These are phyloP conservation scores for Wasmannia auropunctata DNA, from an alignment of 1,140 invertebrate species.

Conservation along the genomic window DNA sequence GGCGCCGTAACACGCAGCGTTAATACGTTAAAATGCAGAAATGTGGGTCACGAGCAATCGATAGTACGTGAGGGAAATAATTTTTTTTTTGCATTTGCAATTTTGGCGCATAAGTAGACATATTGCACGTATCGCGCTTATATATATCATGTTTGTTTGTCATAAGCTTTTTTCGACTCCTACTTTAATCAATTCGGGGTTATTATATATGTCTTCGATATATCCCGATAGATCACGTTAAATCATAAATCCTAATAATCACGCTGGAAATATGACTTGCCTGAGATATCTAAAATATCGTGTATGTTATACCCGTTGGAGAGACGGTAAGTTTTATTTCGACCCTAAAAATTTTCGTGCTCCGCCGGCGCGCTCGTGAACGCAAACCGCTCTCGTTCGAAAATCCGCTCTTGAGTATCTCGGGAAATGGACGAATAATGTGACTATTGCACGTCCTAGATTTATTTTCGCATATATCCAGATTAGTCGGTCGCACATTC, in stretches of 20 bases:
- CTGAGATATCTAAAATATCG: not conserved
- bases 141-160: not conserved
- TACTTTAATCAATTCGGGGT: not conserved
- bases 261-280: not conserved
- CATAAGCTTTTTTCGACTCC: not conserved
- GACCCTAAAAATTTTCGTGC: not conserved
- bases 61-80: conserved; percentile 40
- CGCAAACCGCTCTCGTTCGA: conserved; percentile 6
- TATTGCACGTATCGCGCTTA: not conserved
- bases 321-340: not conserved
- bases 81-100: conserved; percentile 33
- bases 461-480: conserved; percentile 65
- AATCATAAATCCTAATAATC: not conserved
- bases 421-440: conserved; percentile 44
- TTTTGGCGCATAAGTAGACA: not conserved
- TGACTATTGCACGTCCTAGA: conserved; percentile 62
- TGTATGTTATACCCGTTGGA: not conserved
- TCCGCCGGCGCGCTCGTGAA: not conserved
- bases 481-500: conserved; percentile 57
- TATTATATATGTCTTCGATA: not conserved
- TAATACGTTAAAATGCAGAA: conserved; percentile 34
- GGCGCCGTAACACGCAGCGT: conserved; percentile 26
- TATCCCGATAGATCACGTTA: not conserved
- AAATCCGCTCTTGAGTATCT: conserved; percentile 48
- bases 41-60: conserved; percentile 43